Evolutionary conservation across 1,140 invertebrate species (phyloP), one percentile per base, ranked within the genome.

Genomic region (Lepidostoma basale): DNA sequence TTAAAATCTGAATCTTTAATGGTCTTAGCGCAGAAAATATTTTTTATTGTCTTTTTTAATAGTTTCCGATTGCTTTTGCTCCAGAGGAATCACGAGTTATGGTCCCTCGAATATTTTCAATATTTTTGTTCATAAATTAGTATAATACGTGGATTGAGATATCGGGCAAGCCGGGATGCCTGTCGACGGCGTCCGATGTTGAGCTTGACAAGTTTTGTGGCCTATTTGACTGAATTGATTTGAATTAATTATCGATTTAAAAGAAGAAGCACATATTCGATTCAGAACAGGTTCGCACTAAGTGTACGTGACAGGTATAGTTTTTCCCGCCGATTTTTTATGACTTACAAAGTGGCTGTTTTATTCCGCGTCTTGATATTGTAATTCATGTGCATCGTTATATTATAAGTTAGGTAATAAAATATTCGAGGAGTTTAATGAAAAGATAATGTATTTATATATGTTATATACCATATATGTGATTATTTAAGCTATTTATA

Each of bases 61-160:
- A n/a, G n/a, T n/a, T n/a, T n/a, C n/a, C n/a, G n/a, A n/a, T n/a
- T n/a, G n/a, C n/a, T n/a, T n/a, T n/a, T n/a, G n/a, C n/a, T n/a
- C n/a, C n/a, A n/a, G n/a, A n/a, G n/a, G n/a, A n/a, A n/a, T n/a
- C n/a, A n/a, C n/a, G n/a, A n/a, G n/a, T n/a, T n/a, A n/a, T n/a
- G n/a, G n/a, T n/a, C n/a, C n/a, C n/a, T n/a, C n/a, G n/a, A n/a
- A n/a, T n/a, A n/a, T 28, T 28, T 47, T 30, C 40, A 44, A 56
- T 66, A 25, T 66, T 66, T 56, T 66, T 66, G 16, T 39, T 36
- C n/a, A 2, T 58, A 26, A 16, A 47, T 18, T 22, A 9, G 23
- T 62, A 23, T 60, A 14, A n/a, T 18, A 22, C 8, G n/a, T 67
- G 30, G 49, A 70, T 70, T 70, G 63, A 70, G 69, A 58, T 58